Percentiles rank a stretch among this genome's conserved stretches.
Evolutionary conservation across 1,140 invertebrate species (phyloP).

Genomic region (Galendromus occidentalis): DNA sequence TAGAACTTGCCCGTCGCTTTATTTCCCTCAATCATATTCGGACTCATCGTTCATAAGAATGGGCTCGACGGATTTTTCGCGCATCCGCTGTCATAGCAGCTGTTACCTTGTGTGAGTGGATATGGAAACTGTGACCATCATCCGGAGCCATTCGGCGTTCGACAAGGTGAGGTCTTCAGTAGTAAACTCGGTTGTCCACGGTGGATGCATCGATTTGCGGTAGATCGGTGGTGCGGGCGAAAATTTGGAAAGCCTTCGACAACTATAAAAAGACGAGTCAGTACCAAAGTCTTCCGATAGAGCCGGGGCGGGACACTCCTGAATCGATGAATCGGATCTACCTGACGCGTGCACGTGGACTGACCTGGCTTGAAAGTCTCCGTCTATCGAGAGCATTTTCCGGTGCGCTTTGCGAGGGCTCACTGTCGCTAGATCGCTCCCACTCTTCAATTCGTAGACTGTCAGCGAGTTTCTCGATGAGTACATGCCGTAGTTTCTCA

Average conservation of each 20-base stretch:
- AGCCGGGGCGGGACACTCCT: neutral
- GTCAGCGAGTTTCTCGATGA: neutral
- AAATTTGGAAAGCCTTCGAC: neutral
- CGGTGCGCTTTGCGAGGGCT: neutral
- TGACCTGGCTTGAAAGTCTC: neutral
- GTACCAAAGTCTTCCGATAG: neutral
- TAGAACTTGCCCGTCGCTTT: too few relatives aligned
- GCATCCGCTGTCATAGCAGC: too few relatives aligned
- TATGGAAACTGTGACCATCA: too few relatives aligned
- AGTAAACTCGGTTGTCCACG: too few relatives aligned
- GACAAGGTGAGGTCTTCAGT: too few relatives aligned
- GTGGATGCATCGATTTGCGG: neutral
- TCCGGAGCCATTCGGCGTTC: too few relatives aligned
- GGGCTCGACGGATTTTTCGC: too few relatives aligned
- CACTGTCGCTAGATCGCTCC: neutral
- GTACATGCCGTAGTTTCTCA: neutral
- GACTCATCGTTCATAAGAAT: too few relatives aligned
- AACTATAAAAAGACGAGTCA: neutral
- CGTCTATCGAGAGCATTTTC: neutral
- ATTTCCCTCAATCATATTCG: too few relatives aligned
- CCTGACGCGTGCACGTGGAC: neutral
- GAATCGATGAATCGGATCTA: neutral
- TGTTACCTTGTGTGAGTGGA: too few relatives aligned
- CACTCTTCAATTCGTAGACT: neutral
- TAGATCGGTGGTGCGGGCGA: neutral